Evolutionary conservation across 1,140 invertebrate species (phyloP).

Genomic region (Pseudomyrmex gracilis): DNA sequence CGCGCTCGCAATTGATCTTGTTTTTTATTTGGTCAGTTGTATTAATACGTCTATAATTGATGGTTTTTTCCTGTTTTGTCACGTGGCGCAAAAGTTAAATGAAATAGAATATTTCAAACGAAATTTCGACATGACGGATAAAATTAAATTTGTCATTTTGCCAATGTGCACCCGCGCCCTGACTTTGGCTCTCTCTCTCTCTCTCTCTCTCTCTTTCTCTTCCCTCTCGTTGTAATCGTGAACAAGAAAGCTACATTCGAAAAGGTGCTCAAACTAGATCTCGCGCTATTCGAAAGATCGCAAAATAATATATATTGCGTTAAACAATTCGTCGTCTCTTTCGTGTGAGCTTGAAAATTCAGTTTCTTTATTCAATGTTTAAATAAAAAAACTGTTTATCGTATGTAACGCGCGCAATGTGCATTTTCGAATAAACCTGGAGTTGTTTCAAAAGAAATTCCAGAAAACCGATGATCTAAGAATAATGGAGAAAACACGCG

Average conservation of each 20-base stretch:
- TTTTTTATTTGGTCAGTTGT: neutral
- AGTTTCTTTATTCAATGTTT: no score
- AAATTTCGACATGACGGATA: constrained; percentile 66
- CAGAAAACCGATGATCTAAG: neutral
- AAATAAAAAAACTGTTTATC: no score
- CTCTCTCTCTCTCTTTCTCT: no score
- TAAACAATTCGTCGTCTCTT: constrained; percentile 2
- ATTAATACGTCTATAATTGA: neutral
- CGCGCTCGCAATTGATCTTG: neutral
- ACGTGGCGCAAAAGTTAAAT: neutral
- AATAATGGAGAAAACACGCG: neutral
- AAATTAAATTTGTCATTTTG: constrained; percentile 82
- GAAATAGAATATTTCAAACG: neutral
- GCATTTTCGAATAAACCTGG: neutral
- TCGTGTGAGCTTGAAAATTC: neutral
- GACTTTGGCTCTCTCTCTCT: constrained; percentile 66
- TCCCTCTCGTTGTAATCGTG: constrained; percentile 70
- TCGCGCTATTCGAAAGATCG: neutral
- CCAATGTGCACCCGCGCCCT: constrained; percentile 68
- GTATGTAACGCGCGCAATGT: no score
- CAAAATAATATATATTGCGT: neutral
- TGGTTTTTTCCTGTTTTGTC: neutral
- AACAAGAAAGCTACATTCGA: constrained; percentile 61
- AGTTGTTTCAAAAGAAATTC: neutral
- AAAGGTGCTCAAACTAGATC: constrained; percentile 74